Evolutionary conservation across 2,113 vertebrate genomes (phyloP).

Genomic region (Isurus oxyrinchus): DNA sequence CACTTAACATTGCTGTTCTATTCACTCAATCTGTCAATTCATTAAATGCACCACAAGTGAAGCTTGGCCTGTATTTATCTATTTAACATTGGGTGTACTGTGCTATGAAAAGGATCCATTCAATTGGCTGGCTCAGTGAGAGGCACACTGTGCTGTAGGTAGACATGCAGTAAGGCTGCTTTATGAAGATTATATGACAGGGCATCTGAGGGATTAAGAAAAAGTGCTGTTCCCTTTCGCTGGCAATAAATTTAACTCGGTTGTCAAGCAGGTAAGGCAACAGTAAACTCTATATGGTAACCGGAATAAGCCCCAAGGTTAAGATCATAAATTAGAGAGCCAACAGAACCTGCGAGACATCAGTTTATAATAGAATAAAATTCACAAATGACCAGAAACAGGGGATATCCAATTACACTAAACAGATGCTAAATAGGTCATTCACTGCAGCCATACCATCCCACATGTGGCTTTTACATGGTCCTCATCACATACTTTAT

Average conservation of each 20-base stretch:
- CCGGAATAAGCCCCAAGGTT: constrained; percentile 21
- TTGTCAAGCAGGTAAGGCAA: constrained; percentile 6
- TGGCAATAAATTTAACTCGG: constrained; percentile 23
- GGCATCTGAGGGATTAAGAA: background rate
- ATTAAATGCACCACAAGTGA: background rate
- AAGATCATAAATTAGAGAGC: constrained; percentile 25
- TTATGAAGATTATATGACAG: background rate
- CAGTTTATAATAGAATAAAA: constrained; percentile 31
- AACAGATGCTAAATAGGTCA: constrained; percentile 32
- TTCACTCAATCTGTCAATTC: background rate
- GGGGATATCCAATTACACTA: constrained; percentile 17
- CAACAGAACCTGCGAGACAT: constrained; percentile 27
- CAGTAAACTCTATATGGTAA: background rate
- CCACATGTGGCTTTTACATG: background rate
- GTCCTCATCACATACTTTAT: background rate
- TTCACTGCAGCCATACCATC: background rate
- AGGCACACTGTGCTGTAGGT: background rate
- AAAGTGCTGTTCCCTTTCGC: background rate
- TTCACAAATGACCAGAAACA: background rate
- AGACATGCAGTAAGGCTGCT: background rate
- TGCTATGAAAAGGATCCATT: background rate
- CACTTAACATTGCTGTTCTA: background rate
- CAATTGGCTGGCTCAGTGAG: background rate
- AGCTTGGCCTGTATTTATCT: background rate
- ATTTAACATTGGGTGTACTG: background rate